These are phyloP conservation scores for Peromyscus eremicus DNA, from an alignment of 2,797 vertebrate genomes.

Conservation along the genomic window DNA sequence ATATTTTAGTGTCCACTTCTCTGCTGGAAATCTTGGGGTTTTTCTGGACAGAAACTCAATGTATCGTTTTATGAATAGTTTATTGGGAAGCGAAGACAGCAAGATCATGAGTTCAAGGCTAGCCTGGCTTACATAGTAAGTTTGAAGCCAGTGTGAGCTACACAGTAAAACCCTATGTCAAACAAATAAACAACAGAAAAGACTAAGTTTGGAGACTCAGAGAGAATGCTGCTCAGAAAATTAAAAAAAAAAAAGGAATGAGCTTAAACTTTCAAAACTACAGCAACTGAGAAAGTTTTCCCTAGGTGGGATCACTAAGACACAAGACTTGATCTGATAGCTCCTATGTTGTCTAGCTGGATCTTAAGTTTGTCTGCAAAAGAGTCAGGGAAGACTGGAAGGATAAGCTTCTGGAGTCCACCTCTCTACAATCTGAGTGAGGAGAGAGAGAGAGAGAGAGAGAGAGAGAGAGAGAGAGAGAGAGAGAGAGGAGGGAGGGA, in stretches of 20 bases:
- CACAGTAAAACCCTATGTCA: background rate
- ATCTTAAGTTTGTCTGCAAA: background rate
- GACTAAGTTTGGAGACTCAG: background rate
- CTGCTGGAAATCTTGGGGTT: background rate
- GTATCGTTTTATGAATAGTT: background rate
- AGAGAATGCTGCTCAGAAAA: background rate
- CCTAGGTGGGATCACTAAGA: background rate
- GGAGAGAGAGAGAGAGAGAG: too few species aligned
- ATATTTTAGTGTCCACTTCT: background rate
- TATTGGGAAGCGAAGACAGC: background rate
- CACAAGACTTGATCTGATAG: background rate
- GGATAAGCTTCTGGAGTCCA: background rate
- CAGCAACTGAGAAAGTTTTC: constrained; percentile 30
- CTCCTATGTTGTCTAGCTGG: background rate
- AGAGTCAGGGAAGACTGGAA: background rate
- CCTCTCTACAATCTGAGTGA: background rate
- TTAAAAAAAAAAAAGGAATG: background rate
- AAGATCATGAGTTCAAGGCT: background rate
- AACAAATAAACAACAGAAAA: background rate
- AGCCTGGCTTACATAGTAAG: background rate
- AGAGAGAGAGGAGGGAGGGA: too few species aligned
- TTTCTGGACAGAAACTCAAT: background rate
- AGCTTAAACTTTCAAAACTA: constrained; percentile 26
- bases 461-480: too few species aligned
- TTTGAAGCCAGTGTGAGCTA: background rate